Conservation (phyloP, 2,888 invertebrate genomes). For the Dicyrtoma fusca region DNA sequence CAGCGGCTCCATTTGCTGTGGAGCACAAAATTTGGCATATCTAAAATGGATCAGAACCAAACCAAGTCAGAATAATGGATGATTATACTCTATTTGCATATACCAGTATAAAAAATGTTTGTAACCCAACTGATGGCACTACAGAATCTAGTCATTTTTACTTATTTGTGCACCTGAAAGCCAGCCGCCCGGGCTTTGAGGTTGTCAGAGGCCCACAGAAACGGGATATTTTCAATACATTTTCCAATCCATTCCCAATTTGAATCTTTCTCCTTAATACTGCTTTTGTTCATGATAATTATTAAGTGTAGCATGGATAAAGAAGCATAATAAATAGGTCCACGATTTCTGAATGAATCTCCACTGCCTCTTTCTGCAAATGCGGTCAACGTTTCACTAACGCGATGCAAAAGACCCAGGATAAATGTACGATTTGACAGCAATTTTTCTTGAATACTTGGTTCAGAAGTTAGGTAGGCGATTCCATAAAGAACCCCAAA, state of each 20-base stretch:
- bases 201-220: conserved; percentile 42
- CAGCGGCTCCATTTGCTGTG: conserved; percentile 29
- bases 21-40: conserved; percentile 39
- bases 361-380: conserved; percentile 42
- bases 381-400: conserved; percentile 41
- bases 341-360: conserved; percentile 44
- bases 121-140: too few species aligned
- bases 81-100: background rate
- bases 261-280: conserved; percentile 19
- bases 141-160: too few species aligned
- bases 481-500: conserved; percentile 30
- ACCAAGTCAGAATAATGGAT: background rate
- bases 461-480: conserved; percentile 10
- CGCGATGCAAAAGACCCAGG: conserved; percentile 38
- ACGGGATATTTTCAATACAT: conserved; percentile 43
- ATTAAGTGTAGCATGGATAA: conserved; percentile 47
- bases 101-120: background rate
- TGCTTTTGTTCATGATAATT: conserved; percentile 22
- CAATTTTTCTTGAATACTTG: conserved; percentile 28
- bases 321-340: conserved; percentile 43
- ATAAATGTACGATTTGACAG: conserved; percentile 31
- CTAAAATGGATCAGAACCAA: conserved; percentile 34
- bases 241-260: conserved; percentile 47
- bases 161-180: conserved; percentile 48
- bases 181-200: conserved; percentile 41